Base-by-base conservation (phyloP, 2,113 vertebrate species). In the Athene noctua region DNA sequence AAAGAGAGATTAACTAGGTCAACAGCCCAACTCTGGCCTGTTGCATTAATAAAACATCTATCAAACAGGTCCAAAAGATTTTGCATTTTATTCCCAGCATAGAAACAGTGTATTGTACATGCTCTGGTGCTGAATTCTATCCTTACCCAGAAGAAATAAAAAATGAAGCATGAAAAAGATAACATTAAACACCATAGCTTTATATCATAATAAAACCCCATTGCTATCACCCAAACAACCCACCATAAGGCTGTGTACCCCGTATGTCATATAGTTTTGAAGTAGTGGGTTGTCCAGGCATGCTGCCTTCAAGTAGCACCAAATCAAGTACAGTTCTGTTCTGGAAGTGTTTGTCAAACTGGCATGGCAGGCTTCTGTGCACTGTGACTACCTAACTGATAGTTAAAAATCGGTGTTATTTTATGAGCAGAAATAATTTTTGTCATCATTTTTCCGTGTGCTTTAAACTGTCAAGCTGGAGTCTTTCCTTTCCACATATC, bases 1-100 rank as follows among this genome's bases (percentile, higher is more conserved):
- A 94, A 74, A 92, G 85, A 94, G 66, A 92, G 61, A 92, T 93
- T 94, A 97, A 92, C 63, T 92, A 86, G 75, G 78, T 92, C 95
- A 96, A 62, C 51, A 94, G 34, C 44, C 42, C 23, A 93, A 9
- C 44, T 88, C 59, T 78, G 62, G 30, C 59, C 87, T 81, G 10
- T 67, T 94, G 44, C 18, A 46, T 75, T 96, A 80, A 84, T 79
- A 90, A 92, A 96, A 85, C 34, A 34, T 34, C 34, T 85, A 20
- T 74, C 91, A 71, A 94, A 80, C 36, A 68, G 65, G 72, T 62
- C 58, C 52, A 34, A 71, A 79, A 87, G 12, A 40, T 74, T 61
- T 90, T 73, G 32, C 27, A 17, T 78, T 90, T 88, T 92, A 40
- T 92, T 92, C 85, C 58, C 62, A 72, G 29, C 23, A 44, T 61